Conservation (phyloP, 2,888 invertebrate species). For the Andrena fulva region DNA sequence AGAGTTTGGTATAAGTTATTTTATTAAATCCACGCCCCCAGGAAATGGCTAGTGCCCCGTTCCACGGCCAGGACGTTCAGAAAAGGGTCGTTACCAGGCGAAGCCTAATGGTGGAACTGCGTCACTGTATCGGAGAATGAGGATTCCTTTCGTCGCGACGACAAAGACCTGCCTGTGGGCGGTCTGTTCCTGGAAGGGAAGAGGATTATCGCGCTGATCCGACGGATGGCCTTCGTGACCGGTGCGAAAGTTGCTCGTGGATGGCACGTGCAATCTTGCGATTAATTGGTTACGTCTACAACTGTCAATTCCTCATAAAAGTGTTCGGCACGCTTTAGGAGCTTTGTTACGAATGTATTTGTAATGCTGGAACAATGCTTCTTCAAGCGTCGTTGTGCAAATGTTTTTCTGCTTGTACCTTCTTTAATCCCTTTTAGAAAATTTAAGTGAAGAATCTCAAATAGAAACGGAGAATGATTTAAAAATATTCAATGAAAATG, state of each 20-base stretch:
- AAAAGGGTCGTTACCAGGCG: conserved; percentile 50
- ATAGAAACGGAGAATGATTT: no score
- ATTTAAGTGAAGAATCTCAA: no score
- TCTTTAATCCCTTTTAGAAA: no score
- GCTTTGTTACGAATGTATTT: no score
- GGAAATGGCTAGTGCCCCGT: conserved; percentile 35
- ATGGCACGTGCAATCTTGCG: not conserved
- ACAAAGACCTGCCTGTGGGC: conserved; percentile 5
- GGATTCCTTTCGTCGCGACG: not conserved
- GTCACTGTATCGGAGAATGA: not conserved
- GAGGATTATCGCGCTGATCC: not conserved
- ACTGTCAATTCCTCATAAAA: no score
- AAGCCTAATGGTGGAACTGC: conserved; percentile 20
- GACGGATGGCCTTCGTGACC: not conserved
- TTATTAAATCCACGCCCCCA: conserved; percentile 75
- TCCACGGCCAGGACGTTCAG: conserved; percentile 25
- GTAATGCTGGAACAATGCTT: no score
- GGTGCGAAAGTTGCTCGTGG: not conserved
- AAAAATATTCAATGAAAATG: no score
- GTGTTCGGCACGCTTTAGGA: no score
- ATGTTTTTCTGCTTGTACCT: no score
- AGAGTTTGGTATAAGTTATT: conserved; percentile 77
- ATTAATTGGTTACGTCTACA: no score
- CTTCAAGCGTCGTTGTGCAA: no score
- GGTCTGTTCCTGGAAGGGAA: not conserved